Percentiles rank a stretch among this genome's conserved stretches.
Evolutionary conservation across 2,888 invertebrate species (phyloP).

Genomic region (Machimus atricapillus): DNA sequence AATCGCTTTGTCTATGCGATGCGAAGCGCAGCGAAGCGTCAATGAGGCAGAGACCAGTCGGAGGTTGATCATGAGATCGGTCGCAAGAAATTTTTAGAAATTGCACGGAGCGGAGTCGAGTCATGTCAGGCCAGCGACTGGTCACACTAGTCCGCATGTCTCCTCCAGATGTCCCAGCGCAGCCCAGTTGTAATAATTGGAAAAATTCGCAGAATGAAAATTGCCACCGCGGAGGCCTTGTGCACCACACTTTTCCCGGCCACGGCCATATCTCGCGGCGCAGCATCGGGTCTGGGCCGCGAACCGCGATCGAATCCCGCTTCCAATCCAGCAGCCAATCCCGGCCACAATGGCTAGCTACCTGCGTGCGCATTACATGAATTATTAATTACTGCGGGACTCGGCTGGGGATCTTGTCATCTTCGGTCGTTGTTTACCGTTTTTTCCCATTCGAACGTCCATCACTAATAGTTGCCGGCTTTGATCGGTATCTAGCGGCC

Average conservation of each 20-base stretch:
- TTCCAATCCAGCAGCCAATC: neutral
- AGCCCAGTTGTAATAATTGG: slow-evolving; percentile 31
- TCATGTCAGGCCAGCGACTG: neutral
- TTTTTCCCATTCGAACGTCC: slow-evolving; percentile 19
- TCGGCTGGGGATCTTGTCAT: slow-evolving; percentile 20
- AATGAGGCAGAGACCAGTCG: slow-evolving; percentile 37
- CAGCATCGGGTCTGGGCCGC: neutral
- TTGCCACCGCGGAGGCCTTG: neutral
- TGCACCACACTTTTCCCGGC: neutral
- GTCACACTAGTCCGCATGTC: slow-evolving; percentile 33
- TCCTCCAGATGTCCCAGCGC: slow-evolving; percentile 18
- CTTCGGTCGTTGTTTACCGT: slow-evolving; percentile 25
- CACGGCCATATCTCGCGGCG: neutral
- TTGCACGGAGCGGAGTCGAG: neutral
- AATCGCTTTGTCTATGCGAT: slow-evolving; percentile 23
- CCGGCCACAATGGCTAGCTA: neutral
- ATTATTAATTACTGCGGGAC: slow-evolving; percentile 47
- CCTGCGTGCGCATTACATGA: slow-evolving; percentile 43
- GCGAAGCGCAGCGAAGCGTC: slow-evolving; percentile 19
- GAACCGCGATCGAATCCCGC: neutral
- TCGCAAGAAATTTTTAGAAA: slow-evolving; percentile 24
- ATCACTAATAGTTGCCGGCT: slow-evolving; percentile 35
- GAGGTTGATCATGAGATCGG: slow-evolving; percentile 16
- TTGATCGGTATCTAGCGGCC: slow-evolving; percentile 28
- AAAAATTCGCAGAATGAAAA: slow-evolving; percentile 38